Conservation (phyloP, 2,797 vertebrate genomes). For the Platalea minor region DNA sequence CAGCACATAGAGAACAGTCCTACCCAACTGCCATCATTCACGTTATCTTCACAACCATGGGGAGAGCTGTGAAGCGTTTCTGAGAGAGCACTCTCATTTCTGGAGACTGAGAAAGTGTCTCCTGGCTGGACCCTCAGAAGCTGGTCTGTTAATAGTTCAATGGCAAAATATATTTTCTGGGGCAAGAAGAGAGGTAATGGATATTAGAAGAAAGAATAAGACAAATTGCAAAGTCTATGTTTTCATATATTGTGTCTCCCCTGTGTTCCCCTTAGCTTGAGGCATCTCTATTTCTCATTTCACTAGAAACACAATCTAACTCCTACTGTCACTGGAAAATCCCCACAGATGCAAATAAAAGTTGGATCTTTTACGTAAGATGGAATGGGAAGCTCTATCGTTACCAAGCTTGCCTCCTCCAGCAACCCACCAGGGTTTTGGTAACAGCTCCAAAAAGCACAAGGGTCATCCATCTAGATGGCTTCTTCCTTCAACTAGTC, state of each 20-base stretch:
- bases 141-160: neutral
- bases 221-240: rapidly evolving
- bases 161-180: neutral
- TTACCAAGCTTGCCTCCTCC: neutral
- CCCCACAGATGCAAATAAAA: neutral
- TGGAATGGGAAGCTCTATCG: neutral
- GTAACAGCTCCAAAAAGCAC: neutral
- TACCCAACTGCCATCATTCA: neutral
- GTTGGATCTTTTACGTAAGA: neutral
- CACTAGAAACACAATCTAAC: neutral
- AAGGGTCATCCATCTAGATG: neutral
- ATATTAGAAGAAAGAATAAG: neutral
- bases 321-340: neutral
- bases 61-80: neutral
- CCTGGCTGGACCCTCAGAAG: neutral
- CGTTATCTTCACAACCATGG: neutral
- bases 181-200: neutral
- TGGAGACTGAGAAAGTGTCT: neutral
- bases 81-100: neutral
- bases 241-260: neutral
- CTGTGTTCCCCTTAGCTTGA: neutral
- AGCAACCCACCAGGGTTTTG: neutral
- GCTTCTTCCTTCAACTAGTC: neutral
- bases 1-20: neutral
- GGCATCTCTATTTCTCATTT: neutral